Evolutionary conservation across 2,113 vertebrate genomes (phyloP).

Genomic region (Paracanthobrama guichenoti): DNA sequence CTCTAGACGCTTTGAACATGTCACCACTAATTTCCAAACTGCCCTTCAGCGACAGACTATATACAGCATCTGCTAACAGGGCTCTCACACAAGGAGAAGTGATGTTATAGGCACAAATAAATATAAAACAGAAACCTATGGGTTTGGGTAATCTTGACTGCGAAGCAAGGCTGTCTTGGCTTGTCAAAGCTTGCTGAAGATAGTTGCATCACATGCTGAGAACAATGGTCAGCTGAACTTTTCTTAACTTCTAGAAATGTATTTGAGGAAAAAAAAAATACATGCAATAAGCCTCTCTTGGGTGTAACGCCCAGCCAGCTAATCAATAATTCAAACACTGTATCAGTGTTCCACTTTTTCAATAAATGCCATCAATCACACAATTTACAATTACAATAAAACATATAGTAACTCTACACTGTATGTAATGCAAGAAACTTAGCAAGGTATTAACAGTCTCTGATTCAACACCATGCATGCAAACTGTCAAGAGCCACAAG

Average conservation of each 20-base stretch:
- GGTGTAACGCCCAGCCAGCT: background rate
- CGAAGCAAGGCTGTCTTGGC: background rate
- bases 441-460: background rate
- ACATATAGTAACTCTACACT: background rate
- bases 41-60: constrained; percentile 26
- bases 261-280: background rate
- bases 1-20: constrained; percentile 38
- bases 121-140: constrained; percentile 11
- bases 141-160: background rate
- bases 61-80: constrained; percentile 38
- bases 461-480: background rate
- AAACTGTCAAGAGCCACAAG: background rate
- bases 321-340: background rate
- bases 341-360: background rate
- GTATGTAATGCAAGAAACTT: background rate
- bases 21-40: constrained; percentile 40
- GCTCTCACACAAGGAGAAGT: constrained; percentile 35
- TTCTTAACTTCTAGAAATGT: background rate
- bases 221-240: background rate
- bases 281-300: background rate
- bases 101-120: constrained; percentile 36
- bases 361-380: background rate
- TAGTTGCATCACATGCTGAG: background rate
- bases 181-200: background rate
- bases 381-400: background rate